A percentile compares a stretch with the other conserved stretches of the same genome.
Conservation (phyloP, 2,113 vertebrate genomes). For the Mystacornis crossleyi region DNA sequence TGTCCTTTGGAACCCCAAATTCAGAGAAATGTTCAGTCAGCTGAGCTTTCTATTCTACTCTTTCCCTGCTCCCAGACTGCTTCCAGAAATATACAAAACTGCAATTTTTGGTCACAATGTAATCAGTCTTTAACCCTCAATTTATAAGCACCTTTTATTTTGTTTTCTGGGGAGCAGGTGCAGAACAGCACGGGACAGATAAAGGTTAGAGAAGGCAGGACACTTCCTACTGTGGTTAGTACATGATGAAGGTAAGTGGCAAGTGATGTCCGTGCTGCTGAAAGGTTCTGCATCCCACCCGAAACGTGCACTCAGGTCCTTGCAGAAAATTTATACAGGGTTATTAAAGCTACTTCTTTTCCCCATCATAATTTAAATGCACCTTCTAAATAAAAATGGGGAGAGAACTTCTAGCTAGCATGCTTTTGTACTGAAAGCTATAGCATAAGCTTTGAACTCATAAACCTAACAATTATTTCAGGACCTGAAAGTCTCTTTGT, state of each 20-base stretch:
- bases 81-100: neutral
- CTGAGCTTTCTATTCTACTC: neutral
- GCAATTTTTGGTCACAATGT: neutral
- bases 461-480: neutral
- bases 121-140: too few relatives aligned
- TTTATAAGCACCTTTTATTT: neutral
- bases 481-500: neutral
- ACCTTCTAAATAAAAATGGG: neutral
- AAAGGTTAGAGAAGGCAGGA: neutral
- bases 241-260: neutral
- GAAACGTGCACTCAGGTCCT: rapidly evolving
- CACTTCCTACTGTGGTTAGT: neutral
- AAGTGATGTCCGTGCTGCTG: neutral
- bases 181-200: neutral
- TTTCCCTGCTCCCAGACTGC: neutral
- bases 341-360: neutral
- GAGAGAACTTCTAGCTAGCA: neutral
- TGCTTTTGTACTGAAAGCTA: neutral
- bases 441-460: neutral
- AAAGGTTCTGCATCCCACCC: neutral
- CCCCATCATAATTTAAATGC: neutral
- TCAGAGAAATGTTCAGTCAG: neutral
- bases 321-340: neutral
- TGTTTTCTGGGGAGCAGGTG: neutral
- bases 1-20: neutral